Conservation (phyloP, 1,140 invertebrate genomes). For the Bombus difficillimus region DNA sequence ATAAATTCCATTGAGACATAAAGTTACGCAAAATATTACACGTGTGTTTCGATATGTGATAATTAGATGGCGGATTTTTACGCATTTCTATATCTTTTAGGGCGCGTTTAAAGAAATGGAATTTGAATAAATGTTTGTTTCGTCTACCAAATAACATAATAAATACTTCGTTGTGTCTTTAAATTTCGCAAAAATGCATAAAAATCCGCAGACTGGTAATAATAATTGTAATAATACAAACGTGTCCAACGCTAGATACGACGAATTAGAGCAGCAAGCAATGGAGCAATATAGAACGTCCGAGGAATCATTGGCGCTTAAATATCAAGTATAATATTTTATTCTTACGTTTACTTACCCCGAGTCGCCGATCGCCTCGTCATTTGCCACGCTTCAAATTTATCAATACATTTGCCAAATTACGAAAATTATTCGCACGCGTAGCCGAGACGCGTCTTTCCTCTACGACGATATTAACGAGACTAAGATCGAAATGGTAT, state of each 20-base stretch:
- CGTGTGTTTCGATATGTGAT: neutral
- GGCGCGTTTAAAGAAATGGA: no score
- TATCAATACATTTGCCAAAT: neutral
- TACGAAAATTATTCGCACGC: neutral
- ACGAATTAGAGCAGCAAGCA: conserved; percentile 77
- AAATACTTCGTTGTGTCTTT: no score
- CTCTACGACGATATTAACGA: no score
- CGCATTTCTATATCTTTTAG: no score
- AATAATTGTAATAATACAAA: neutral
- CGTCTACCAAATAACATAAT: no score
- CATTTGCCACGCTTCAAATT: neutral
- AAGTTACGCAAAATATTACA: neutral
- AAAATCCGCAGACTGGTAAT: no score
- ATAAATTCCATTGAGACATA: neutral
- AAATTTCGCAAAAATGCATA: no score
- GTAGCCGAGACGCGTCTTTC: no score
- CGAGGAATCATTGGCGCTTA: conserved; percentile 75
- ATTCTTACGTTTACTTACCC: conserved; percentile 1
- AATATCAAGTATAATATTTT: conserved; percentile 72
- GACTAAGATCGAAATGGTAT: neutral
- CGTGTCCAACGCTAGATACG: conserved; percentile 63
- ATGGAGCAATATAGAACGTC: conserved; percentile 79
- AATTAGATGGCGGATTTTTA: no score
- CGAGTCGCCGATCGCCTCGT: neutral
- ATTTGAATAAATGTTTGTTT: no score